Evolutionary conservation across 2,888 invertebrate genomes (phyloP), one percentile per base, ranked within the genome.

Genomic region (Aradus depressus): DNA sequence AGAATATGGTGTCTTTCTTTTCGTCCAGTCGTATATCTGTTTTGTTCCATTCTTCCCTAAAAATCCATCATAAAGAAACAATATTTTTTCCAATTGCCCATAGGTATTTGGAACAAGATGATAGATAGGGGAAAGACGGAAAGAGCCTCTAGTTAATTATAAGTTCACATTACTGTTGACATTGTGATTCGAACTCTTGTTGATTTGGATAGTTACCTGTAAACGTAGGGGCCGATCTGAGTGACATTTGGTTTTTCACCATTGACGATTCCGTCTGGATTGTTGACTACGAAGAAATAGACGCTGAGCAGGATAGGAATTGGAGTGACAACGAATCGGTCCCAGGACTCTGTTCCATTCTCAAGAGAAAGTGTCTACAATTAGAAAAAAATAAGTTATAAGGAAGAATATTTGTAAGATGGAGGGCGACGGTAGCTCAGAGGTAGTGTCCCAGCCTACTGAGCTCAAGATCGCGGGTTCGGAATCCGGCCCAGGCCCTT

Each of bases 1-100:
- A 79, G 26, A 67, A 69, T 3, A 78, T 65, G 0, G 76, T 77
- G 54, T 77, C 77, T 4, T 52, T 39, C 26, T 72, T 72, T n/a
- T 68, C 65, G 44, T 56, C 32, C 5, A 54, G 26, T 1, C 38
- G 19, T 22, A 55, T 43, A 10, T 45, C 45, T 6, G 51, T 43
- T 25, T 53, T 49, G 5, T 39, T 25, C 50, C 50, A 43, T 18
- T 53, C 34, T 28, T 53, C 52, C 38, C 57, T 57, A 44, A 32
- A 57, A 22, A 52, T 39, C 43, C n/a, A n/a, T n/a, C n/a, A n/a
- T n/a, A n/a, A n/a, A n/a, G n/a, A n/a, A n/a, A n/a, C n/a, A n/a
- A n/a, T n/a, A n/a, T n/a, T n/a, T n/a, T n/a, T n/a, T n/a, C n/a
- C n/a, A n/a, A n/a, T n/a, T n/a, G n/a, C n/a, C n/a, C n/a, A n/a